These are phyloP conservation scores for Actenoides hombroni DNA, from an alignment of 2,113 vertebrate genomes.

Conservation along the genomic window DNA sequence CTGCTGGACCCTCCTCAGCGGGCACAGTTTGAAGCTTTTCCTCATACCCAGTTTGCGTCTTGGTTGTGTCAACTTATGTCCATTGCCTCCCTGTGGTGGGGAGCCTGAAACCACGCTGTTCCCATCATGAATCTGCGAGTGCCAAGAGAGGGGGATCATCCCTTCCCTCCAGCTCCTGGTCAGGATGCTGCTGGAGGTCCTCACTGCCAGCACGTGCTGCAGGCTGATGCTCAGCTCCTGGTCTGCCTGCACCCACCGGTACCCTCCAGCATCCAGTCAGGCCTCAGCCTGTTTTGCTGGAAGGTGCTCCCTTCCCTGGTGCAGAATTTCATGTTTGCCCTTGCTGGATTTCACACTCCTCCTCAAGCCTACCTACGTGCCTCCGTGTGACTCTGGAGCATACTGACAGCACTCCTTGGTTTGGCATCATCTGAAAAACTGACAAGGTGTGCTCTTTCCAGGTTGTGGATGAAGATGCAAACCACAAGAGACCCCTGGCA, in stretches of 20 bases:
- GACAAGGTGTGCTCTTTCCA: rapidly evolving
- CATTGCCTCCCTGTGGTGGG: background rate
- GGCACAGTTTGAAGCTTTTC: background rate
- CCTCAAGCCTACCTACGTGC: rapidly evolving
- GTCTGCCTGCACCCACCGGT: rapidly evolving
- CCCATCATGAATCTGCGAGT: rapidly evolving
- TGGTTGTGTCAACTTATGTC: rapidly evolving
- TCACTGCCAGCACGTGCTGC: background rate
- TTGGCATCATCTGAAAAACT: background rate
- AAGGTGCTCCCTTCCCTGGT: background rate
- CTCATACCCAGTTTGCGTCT: background rate
- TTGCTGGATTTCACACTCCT: background rate
- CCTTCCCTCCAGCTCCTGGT: background rate
- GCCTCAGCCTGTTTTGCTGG: rapidly evolving
- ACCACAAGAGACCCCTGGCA: background rate
- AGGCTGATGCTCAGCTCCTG: background rate
- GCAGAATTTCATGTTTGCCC: background rate
- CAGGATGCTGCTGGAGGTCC: background rate
- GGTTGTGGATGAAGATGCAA: background rate
- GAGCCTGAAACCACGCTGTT: rapidly evolving
- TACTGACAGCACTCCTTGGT: too few species aligned
- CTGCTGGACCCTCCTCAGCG: rapidly evolving
- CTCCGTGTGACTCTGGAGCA: background rate
- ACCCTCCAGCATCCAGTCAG: background rate
- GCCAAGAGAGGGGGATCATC: background rate